Percentiles rank a stretch among this genome's conserved stretches.
Conservation (phyloP, 2,797 vertebrate species). For the Danio albolineatus region DNA sequence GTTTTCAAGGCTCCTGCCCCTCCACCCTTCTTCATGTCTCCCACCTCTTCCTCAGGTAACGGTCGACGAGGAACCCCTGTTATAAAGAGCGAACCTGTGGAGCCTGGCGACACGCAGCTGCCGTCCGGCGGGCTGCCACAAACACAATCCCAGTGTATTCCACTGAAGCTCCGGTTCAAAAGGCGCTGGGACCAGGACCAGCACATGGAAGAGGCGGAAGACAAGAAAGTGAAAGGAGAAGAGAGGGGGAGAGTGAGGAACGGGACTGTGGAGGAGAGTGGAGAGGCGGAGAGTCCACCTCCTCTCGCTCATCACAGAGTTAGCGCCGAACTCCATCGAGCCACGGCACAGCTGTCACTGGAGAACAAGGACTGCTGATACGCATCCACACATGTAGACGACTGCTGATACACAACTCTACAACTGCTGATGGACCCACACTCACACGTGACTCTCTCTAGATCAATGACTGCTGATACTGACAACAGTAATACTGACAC, state of each 20-base stretch:
- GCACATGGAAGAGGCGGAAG: conserved; percentile 80
- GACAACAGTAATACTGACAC: conserved; percentile 44
- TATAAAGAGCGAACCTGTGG: conserved; percentile 74
- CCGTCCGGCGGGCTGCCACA: conserved; percentile 54
- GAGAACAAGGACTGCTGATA: conserved; percentile 91
- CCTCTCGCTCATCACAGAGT: conserved; percentile 74
- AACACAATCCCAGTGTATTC: conserved; percentile 82
- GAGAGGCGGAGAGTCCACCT: conserved; percentile 73
- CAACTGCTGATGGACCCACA: conserved; percentile 29
- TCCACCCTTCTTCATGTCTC: conserved; percentile 73
- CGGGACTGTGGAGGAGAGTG: conserved; percentile 72
- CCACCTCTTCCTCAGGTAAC: conserved; percentile 52
- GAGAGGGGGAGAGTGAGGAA: conserved; percentile 67
- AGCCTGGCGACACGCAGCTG: conserved; percentile 62
- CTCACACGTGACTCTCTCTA: conserved; percentile 20
- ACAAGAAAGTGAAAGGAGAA: conserved; percentile 60
- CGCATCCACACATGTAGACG: conserved; percentile 8
- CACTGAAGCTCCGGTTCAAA: conserved; percentile 92
- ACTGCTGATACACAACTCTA: conserved; percentile 50
- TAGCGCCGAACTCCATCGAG: conserved; percentile 87
- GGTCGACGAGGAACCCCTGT: conserved; percentile 51
- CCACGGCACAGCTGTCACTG: conserved; percentile 90
- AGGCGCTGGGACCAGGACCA: conserved; percentile 93
- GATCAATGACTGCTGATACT: conserved; percentile 45
- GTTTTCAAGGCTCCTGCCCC: conserved; percentile 90